A percentile compares a stretch with the other conserved stretches of the same genome.
Conservation (phyloP, 1,140 invertebrate species). For the Samia ricini region DNA sequence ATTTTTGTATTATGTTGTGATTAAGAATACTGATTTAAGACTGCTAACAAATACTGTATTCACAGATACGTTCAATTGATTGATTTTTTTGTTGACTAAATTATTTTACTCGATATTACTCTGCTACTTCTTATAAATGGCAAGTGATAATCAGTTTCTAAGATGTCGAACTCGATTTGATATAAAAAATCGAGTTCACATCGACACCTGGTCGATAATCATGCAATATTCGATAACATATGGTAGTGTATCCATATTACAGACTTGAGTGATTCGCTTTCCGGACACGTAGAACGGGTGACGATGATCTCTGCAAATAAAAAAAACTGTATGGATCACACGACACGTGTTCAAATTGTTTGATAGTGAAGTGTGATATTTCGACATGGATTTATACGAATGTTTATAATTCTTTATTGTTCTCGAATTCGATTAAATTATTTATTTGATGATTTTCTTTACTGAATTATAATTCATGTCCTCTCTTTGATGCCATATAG, state of each 20-base stretch:
- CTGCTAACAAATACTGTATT: too few relatives aligned
- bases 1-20: too few relatives aligned
- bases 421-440: not conserved
- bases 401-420: not conserved
- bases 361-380: not conserved
- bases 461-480: not conserved
- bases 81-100: too few relatives aligned
- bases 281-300: not conserved
- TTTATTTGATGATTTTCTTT: not conserved
- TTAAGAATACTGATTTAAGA: too few relatives aligned
- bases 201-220: not conserved
- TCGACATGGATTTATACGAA: not conserved
- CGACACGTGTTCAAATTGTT: constrained; percentile 1
- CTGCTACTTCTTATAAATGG: too few relatives aligned
- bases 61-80: too few relatives aligned
- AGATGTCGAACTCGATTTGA: too few relatives aligned
- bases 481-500: not conserved
- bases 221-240: not conserved
- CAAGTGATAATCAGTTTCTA: too few relatives aligned
- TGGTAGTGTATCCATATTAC: not conserved
- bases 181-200: too few relatives aligned
- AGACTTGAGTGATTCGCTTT: not conserved
- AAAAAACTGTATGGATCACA: not conserved
- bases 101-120: too few relatives aligned
- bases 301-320: not conserved